phyloP scores from a whole-genome alignment of 2,113 vertebrate genomes.

The Oreotrochilus melanogaster region DNA sequence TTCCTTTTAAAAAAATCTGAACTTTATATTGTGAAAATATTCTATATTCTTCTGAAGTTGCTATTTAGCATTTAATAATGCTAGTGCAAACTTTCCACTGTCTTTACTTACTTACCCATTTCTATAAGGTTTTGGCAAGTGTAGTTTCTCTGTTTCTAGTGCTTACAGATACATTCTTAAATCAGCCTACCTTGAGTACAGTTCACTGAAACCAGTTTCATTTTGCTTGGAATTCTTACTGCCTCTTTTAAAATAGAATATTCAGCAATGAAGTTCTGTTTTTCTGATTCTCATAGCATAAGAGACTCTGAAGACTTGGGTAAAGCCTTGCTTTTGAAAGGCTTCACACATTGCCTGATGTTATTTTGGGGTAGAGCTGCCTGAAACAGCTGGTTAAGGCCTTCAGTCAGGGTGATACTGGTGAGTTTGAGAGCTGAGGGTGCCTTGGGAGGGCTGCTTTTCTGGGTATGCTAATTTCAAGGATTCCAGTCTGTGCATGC shows the following conservation, averaged over 20 bases:
- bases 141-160: not conserved
- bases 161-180: not conserved
- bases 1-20: not conserved
- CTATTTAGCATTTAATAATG: not conserved
- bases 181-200: not conserved
- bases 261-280: not conserved
- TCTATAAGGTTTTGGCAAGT: not conserved
- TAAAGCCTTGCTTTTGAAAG: not conserved
- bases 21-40: not conserved
- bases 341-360: not conserved
- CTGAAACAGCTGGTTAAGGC: not conserved
- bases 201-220: not conserved
- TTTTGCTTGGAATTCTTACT: not conserved
- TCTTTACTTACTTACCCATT: not conserved
- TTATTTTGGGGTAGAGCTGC: fast-evolving
- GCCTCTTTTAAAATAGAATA: not conserved
- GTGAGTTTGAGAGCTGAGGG: not conserved
- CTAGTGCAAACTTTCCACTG: not conserved
- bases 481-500: not conserved
- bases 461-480: not conserved
- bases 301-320: not conserved
- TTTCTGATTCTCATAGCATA: not conserved
- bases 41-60: not conserved
- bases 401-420: not conserved
- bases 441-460: not conserved